Evolutionary conservation across 2,797 vertebrate species (phyloP), one percentile per base, ranked within the genome.

Genomic region (Argyrosomus regius): DNA sequence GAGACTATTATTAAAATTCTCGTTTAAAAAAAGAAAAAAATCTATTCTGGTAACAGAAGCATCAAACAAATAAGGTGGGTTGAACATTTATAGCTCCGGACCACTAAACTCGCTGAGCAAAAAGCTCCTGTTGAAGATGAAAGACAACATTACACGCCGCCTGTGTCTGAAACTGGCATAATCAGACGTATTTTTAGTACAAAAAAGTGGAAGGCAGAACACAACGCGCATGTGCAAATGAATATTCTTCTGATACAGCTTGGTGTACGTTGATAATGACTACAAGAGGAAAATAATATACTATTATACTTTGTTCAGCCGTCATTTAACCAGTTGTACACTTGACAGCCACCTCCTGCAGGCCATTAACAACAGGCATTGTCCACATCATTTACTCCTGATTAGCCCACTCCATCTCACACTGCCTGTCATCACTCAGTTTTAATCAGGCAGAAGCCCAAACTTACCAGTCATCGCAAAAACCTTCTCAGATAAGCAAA

Each of bases 1-100:
- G 67, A 85, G 43, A 77, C 73, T 81, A 91, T 88, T 89, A 88
- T 86, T 89, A 79, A 82, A 81, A 65, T 41, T 60, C 80, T 70
- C 49, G 22, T n/a, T 67, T 68, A 31, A 31, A 31, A 31, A 31
- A 31, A 1, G 6, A 31, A 61, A 69, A 11, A 5, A 35, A 70
- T 80, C 73, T 79, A 65, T 82, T 85, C 49, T 77, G 1, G 54
- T 62, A 35, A 11, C 31, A 82, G 48, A n/a, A 35, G 6, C 63
- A 80, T 80, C 71, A 79, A 74, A 78, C 11, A 59, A 58, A 72
- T n/a, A 59, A 49, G 20, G 63, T 26, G 20, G 22, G 61, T 24
- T 48, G 70, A 79, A 86, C 71, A 80, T 87, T 69, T 81, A 79
- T 66, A 88, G 75, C 77, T 70, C 5, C 20, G 24, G 52, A 78